These are phyloP conservation scores for Sebastiscus tertius DNA, from an alignment of 2,797 vertebrate species.

Conservation along the genomic window DNA sequence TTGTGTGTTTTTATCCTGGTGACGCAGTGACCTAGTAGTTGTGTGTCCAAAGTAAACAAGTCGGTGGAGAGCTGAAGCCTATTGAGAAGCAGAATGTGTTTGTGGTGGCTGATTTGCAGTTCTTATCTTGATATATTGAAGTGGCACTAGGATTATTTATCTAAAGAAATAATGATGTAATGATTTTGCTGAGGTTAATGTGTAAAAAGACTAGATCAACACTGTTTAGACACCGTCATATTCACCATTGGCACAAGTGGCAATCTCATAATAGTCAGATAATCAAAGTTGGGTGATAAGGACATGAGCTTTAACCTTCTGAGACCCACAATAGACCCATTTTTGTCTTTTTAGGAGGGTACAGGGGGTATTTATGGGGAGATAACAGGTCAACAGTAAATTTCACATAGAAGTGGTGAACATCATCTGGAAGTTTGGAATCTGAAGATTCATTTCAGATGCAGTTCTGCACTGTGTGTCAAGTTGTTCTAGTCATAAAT, in stretches of 20 bases:
- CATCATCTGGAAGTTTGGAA: too few species aligned
- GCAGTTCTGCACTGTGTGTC: too few species aligned
- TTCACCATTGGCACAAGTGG: neutral
- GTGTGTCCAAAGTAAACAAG: neutral
- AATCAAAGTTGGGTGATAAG: neutral
- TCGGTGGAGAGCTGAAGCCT: neutral
- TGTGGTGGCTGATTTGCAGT: neutral
- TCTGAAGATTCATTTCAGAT: too few species aligned
- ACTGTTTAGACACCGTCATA: neutral
- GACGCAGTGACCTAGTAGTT: neutral
- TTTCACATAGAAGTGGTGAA: too few species aligned
- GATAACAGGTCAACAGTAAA: too few species aligned
- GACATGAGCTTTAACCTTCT: neutral
- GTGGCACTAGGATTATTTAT: neutral
- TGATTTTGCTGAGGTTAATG: neutral
- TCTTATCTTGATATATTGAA: neutral
- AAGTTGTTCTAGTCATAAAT: too few species aligned
- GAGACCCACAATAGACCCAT: too few species aligned
- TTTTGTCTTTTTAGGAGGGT: too few species aligned
- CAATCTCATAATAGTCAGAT: neutral
- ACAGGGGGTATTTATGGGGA: too few species aligned
- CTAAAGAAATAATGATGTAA: neutral
- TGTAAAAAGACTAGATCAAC: neutral
- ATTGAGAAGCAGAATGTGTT: neutral
- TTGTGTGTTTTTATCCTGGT: neutral